Evolutionary conservation across 2,797 vertebrate species (phyloP), one percentile per base, ranked within the genome.

Genomic region (Remorina albescens): DNA sequence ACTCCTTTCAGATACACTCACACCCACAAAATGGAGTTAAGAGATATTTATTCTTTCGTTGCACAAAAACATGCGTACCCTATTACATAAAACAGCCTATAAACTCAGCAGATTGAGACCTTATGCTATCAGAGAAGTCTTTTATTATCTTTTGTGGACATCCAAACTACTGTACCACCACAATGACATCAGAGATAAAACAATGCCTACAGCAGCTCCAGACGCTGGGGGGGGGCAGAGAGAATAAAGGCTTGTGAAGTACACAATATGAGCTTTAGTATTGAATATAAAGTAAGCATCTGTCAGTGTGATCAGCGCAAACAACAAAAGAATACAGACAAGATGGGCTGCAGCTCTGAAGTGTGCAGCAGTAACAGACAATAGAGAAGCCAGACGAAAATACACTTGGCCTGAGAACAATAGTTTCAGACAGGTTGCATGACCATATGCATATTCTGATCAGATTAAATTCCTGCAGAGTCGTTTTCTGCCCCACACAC

Each of bases 381-480:
- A 90, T 54, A 59, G 83, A 82, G 55, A 58, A 74, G 34, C 54
- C 73, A 80, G 74, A 73, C 49, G 58, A 60, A 73, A 76, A 80
- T 42, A 75, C 79, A 78, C 88, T 41, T 81, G 47, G 67, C 49
- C 60, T 44, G 64, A 78, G 76, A 82, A 88, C 84, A 86, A 86
- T 78, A 80, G 71, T 79, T 83, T 53, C 56, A 64, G 12, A 78
- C 66, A 77, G 67, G 53, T 78, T 55, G 57, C 15, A 18, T 50
- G 41, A 39, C 8, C 69, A 71, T 12, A 44, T 54, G 53, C 7
- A 50, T 23, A 66, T 28, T 19, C 56, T 58, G 36, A 47, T 8
- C 57, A 30, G 5, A 57, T 41, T 26, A 21, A 76, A 67, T 15
- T 59, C 44, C 56, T 42, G 54, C 30, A 57, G 21, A 66, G 19